phyloP scores from a whole-genome alignment of 2,888 invertebrate species.

The Eumacrocentrus americanus region DNA sequence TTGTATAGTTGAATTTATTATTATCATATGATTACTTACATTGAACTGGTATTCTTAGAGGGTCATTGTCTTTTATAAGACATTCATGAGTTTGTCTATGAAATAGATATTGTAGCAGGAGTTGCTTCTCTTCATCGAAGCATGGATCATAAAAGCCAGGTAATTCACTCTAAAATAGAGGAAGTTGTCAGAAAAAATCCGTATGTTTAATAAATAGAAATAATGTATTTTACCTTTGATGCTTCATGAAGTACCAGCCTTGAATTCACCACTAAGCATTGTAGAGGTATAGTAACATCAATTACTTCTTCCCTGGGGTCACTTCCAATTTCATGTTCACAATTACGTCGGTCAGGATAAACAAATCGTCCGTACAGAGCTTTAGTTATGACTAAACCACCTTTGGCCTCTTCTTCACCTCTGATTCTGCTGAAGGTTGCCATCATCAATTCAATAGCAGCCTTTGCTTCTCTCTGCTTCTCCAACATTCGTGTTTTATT shows the following conservation, averaged over 20 bases:
- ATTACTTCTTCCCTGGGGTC: slow-evolving; percentile 69
- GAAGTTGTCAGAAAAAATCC: slow-evolving; percentile 1
- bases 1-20: slow-evolving; percentile 1
- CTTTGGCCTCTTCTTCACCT: slow-evolving; percentile 79
- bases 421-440: slow-evolving; percentile 85
- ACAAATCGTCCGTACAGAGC: slow-evolving; percentile 81
- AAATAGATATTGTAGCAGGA: slow-evolving; percentile 86
- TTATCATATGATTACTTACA: slow-evolving; percentile 62
- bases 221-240: slow-evolving; percentile 88
- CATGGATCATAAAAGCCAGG: slow-evolving; percentile 98
- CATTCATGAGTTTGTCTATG: slow-evolving; percentile 80
- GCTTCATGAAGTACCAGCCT: slow-evolving; percentile 82
- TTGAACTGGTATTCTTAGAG: slow-evolving; percentile 78
- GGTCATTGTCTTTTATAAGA: slow-evolving; percentile 79
- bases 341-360: slow-evolving; percentile 46
- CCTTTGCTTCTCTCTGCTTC: slow-evolving; percentile 82
- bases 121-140: slow-evolving; percentile 87
- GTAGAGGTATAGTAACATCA: slow-evolving; percentile 93
- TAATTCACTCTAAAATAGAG: slow-evolving; percentile 78
- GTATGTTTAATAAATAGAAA: too few species aligned
- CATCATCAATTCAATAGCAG: slow-evolving; percentile 88
- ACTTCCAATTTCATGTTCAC: slow-evolving; percentile 44
- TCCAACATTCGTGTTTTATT: slow-evolving; percentile 80
- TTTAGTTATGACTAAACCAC: slow-evolving; percentile 83
- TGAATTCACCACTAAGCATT: slow-evolving; percentile 93